phyloP scores from a whole-genome alignment of 2,888 invertebrate genomes.

The Piscicola geometra region DNA sequence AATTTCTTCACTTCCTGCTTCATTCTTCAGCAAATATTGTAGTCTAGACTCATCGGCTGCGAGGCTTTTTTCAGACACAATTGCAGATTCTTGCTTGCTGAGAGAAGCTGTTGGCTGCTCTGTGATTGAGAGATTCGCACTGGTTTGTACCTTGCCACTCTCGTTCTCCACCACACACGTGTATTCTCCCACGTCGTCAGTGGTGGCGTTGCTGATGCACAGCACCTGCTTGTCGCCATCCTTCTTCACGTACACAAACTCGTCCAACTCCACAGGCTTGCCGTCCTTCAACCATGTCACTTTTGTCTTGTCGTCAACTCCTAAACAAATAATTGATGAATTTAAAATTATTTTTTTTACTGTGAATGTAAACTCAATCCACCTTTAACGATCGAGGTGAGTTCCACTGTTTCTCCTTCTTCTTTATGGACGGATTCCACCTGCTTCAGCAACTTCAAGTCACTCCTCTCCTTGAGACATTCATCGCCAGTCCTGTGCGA shows the following conservation, averaged over 20 bases:
- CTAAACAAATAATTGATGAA: background rate
- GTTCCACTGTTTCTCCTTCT: background rate
- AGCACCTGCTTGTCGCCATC: conserved; percentile 24
- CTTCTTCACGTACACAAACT: conserved; percentile 39
- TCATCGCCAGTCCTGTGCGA: background rate
- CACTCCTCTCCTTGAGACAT: background rate
- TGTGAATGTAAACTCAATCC: background rate
- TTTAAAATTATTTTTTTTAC: background rate
- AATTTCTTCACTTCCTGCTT: background rate
- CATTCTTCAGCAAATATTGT: background rate
- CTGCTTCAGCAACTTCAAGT: background rate
- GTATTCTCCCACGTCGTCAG: conserved; percentile 3
- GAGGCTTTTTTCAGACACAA: background rate
- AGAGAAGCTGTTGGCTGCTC: background rate
- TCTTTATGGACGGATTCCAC: background rate
- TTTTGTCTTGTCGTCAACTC: background rate
- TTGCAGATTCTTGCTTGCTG: background rate
- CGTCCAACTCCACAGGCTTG: conserved; percentile 39
- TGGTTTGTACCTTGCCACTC: conserved; percentile 17
- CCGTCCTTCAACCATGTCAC: conserved; percentile 27
- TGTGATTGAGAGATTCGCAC: background rate
- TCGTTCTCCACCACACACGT: background rate
- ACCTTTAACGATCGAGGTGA: background rate
- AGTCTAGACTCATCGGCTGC: background rate
- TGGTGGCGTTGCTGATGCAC: conserved; percentile 11